These are phyloP conservation scores for Podotricha telesiphe DNA, from an alignment of 2,888 invertebrate species.

Conservation along the genomic window DNA sequence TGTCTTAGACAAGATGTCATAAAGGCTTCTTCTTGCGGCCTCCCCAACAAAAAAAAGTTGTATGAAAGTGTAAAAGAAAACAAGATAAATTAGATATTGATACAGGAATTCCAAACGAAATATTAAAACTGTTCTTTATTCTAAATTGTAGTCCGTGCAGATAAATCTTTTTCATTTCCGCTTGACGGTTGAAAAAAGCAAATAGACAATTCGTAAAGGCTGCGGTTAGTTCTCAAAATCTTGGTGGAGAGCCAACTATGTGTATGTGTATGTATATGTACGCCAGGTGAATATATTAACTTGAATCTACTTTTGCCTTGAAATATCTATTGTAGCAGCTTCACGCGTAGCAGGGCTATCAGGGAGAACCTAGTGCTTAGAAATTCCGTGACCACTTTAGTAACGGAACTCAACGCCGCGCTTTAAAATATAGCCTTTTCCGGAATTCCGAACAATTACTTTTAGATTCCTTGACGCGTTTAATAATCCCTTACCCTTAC, in stretches of 20 bases:
- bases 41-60: no score
- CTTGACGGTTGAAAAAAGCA: slow-evolving; percentile 39
- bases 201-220: slow-evolving; percentile 42
- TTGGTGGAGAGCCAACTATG: slow-evolving; percentile 42
- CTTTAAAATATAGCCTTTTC: no score
- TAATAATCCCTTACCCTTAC: no score
- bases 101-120: slow-evolving; percentile 2
- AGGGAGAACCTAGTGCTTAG: no score
- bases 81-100: not conserved
- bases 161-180: slow-evolving; percentile 48
- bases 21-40: no score
- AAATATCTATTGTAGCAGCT: not conserved
- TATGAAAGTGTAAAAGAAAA: no score
- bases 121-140: slow-evolving; percentile 31
- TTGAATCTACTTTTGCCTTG: not conserved
- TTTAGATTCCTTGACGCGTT: no score
- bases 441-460: no score
- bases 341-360: no score
- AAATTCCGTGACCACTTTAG: no score
- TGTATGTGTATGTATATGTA: slow-evolving; percentile 20
- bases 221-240: slow-evolving; percentile 45
- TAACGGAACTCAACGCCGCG: no score
- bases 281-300: slow-evolving; percentile 10
- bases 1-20: no score
- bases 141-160: slow-evolving; percentile 29